Conservation (phyloP, 2,797 vertebrate genomes). For the Propithecus perrieri region DNA sequence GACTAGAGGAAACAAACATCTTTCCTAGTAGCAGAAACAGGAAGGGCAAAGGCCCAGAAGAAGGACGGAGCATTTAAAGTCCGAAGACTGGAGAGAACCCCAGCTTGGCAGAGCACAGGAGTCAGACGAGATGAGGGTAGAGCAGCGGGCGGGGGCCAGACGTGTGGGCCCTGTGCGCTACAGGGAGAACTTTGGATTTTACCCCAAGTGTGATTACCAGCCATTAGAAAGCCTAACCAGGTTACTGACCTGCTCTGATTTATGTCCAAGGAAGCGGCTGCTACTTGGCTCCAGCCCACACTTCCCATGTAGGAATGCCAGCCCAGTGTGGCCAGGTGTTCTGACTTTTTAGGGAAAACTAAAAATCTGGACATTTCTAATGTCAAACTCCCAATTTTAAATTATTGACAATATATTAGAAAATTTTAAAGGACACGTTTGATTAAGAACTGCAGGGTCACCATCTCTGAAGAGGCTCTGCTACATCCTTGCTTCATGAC, state of each 20-base stretch:
- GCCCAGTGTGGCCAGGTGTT: neutral
- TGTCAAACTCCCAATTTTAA: neutral
- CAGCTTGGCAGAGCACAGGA: neutral
- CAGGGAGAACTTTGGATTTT: neutral
- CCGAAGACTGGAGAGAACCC: neutral
- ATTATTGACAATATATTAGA: neutral
- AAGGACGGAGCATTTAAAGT: neutral
- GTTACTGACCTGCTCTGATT: neutral
- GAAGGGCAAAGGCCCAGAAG: neutral
- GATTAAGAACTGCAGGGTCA: neutral
- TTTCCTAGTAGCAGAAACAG: neutral
- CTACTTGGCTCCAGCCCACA: neutral
- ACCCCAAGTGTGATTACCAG: neutral
- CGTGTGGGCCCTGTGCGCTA: accelerated
- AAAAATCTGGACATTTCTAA: conserved; percentile 12
- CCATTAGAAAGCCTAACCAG: neutral
- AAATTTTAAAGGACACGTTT: neutral
- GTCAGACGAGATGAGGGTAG: neutral
- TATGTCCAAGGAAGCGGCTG: neutral
- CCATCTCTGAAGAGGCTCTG: neutral
- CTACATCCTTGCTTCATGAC: neutral
- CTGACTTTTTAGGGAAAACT: neutral
- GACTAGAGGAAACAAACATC: neutral
- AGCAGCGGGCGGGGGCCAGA: neutral
- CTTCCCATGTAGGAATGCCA: neutral